Percentiles rank a stretch among this genome's conserved stretches.
phyloP scores from a whole-genome alignment of 2,797 vertebrate species.

The Columba guinea region DNA sequence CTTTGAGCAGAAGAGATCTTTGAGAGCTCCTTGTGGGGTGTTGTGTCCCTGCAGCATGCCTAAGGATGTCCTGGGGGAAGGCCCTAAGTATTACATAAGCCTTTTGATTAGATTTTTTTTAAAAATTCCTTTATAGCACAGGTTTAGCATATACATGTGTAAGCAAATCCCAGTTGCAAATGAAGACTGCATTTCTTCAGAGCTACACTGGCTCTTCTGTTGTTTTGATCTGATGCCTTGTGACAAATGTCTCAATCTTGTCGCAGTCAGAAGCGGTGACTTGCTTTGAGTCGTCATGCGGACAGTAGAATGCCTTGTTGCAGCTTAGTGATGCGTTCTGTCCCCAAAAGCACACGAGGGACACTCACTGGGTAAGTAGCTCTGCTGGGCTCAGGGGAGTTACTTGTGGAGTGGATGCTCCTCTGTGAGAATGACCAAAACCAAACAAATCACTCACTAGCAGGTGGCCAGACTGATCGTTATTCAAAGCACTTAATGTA shows the following conservation, averaged over 20 bases:
- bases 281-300: neutral
- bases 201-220: constrained; percentile 8
- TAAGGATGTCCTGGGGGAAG: neutral
- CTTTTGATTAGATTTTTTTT: constrained; percentile 25
- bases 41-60: neutral
- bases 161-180: constrained; percentile 31
- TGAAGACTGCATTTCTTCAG: constrained; percentile 23
- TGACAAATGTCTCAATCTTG: constrained; percentile 36
- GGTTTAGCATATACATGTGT: neutral
- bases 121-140: constrained; percentile 16
- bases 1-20: neutral
- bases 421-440: constrained; percentile 27
- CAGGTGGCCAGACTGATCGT: constrained; percentile 52
- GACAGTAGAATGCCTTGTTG: neutral
- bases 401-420: neutral
- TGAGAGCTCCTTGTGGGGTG: neutral
- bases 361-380: neutral
- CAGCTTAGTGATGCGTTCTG: neutral
- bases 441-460: constrained; percentile 36
- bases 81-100: neutral
- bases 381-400: neutral
- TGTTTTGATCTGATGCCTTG: constrained; percentile 67
- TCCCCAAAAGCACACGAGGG: neutral
- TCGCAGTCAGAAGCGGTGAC: neutral
- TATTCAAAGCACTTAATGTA: constrained; percentile 74